phyloP scores from a whole-genome alignment of 2,888 invertebrate species.

The Cataglyphis cursor region DNA sequence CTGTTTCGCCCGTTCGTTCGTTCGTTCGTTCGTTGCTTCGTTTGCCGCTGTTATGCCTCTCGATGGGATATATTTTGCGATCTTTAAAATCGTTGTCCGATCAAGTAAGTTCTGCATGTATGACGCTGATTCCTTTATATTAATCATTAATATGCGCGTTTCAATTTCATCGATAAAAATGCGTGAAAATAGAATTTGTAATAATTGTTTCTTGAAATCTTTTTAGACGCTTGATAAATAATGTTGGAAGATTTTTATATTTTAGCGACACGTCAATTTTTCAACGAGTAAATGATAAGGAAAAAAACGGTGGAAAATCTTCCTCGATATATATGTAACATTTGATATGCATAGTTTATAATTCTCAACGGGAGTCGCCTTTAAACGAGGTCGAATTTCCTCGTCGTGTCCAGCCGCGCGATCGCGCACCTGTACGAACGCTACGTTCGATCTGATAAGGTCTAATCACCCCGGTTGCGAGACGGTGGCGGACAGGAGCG shows the following conservation, averaged over 20 bases:
- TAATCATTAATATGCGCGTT: background rate
- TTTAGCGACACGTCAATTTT: background rate
- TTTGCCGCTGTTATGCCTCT: background rate
- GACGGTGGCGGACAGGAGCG: slow-evolving; percentile 77
- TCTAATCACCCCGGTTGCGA: slow-evolving; percentile 78
- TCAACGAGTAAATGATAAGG: background rate
- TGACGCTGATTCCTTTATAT: background rate
- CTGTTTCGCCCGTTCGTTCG: slow-evolving; percentile 46
- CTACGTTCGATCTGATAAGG: slow-evolving; percentile 82
- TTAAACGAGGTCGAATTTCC: background rate
- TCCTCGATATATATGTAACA: background rate
- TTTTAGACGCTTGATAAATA: background rate
- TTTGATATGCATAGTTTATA: background rate
- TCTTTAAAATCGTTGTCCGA: background rate
- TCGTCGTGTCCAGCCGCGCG: slow-evolving; percentile 11
- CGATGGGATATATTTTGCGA: background rate
- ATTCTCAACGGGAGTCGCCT: background rate
- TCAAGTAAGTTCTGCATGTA: background rate
- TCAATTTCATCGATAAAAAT: background rate
- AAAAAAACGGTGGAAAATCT: background rate
- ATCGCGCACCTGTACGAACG: slow-evolving; percentile 55
- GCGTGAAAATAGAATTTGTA: background rate
- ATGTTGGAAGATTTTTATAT: background rate
- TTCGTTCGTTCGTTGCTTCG: slow-evolving; percentile 33
- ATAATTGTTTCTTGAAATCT: background rate